Conservation (phyloP, 1,140 invertebrate genomes). For the Saccostrea cuccullata region DNA sequence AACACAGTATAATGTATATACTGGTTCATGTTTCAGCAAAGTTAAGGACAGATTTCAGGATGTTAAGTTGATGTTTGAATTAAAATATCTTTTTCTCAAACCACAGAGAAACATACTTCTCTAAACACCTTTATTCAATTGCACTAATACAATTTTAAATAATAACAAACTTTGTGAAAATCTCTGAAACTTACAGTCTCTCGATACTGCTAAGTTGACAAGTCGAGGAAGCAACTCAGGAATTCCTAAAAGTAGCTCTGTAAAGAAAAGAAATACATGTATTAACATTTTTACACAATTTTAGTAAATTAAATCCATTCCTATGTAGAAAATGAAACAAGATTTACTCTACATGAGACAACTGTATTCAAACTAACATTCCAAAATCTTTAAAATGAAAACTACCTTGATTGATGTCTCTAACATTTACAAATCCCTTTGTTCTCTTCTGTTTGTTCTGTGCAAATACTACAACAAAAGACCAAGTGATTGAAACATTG, state of each 20-base stretch:
- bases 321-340: too few relatives aligned
- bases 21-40: background rate
- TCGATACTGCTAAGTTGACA: slow-evolving; percentile 74
- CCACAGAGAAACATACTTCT: background rate
- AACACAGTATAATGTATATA: background rate
- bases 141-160: too few relatives aligned
- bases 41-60: too few relatives aligned
- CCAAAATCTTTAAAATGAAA: background rate
- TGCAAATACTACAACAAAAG: slow-evolving; percentile 73
- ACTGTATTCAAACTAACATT: too few relatives aligned
- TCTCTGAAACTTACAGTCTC: slow-evolving; percentile 72
- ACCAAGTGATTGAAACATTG: background rate
- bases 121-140: too few relatives aligned
- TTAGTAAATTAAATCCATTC: too few relatives aligned
- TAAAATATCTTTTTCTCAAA: background rate
- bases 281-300: background rate
- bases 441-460: slow-evolving; percentile 78
- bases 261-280: slow-evolving; percentile 34
- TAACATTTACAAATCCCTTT: slow-evolving; percentile 76
- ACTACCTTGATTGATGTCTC: slow-evolving; percentile 77
- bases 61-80: background rate
- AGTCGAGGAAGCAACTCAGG: slow-evolving; percentile 75
- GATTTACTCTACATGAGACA: too few relatives aligned
- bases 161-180: too few relatives aligned
- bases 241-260: slow-evolving; percentile 75